Evolutionary conservation across 1,140 invertebrate species (phyloP), one percentile per base, ranked within the genome.

Genomic region (silkworm (Bombyx mori)): DNA sequence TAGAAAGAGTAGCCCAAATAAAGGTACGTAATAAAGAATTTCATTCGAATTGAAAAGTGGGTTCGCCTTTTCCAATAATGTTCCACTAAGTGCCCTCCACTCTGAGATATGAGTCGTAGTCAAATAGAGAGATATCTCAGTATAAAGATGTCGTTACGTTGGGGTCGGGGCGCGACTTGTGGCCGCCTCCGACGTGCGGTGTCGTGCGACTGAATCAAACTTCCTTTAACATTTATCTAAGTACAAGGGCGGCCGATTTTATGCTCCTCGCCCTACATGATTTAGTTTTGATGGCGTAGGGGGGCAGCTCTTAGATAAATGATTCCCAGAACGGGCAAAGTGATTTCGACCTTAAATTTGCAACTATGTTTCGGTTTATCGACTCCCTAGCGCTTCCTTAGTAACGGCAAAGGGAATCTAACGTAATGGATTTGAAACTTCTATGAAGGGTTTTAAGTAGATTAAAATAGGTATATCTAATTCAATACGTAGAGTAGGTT

Each of bases 241-340:
- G 71, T 81, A 78, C 75, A 75, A 82, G 79, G 81, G 78, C 69
- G 83, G 82, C 79, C 71, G 73, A 76, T 73, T 82, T 86, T 86
- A 82, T 81, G 78, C 69, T 75, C 69, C 63, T 73, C 75, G 65
- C 82, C 79, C 77, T 79, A 73, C 77, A 82, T 84, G 81, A 86
- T 86, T 78, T 77, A 77, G 81, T 82, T 86, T 84, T 86, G 83
- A 86, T 86, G 75, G 79, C 69, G 72, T 75, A 76, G 77, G 75
- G 12, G 79, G 82, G 67, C 69, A 70, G 74, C 77, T 84, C 78
- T 82, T 75, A 84, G 76, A 79, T 83, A 86, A 86, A 83, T 82
- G 75, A 79, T 80, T 77, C 68, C 57, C 63, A 57, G 4, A 59
- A 61, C 60, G 58, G 65, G 63, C 64, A 62, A 71, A 78, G 65